These are phyloP conservation scores for Collichthys lucidus DNA, from an alignment of 2,113 vertebrate genomes.

Conservation along the genomic window DNA sequence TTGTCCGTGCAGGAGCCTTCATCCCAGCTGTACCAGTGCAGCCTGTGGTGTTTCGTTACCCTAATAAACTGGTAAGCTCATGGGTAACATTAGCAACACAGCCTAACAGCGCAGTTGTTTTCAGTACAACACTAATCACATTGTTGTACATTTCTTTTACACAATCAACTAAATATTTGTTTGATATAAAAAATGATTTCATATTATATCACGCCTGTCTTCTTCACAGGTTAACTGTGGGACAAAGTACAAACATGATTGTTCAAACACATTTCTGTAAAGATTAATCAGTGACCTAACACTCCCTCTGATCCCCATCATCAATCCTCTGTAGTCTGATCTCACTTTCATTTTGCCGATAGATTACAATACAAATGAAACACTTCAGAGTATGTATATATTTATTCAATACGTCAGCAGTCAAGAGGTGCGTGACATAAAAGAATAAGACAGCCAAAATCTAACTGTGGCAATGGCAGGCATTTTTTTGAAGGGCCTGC, in stretches of 20 bases:
- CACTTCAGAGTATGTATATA: too few species aligned
- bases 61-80: slow-evolving; percentile 94
- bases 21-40: slow-evolving; percentile 97
- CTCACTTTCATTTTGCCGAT: neutral
- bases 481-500: neutral
- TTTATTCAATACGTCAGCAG: neutral
- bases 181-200: neutral
- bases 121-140: neutral
- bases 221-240: neutral
- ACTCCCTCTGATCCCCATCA: neutral
- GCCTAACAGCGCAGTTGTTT: neutral
- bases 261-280: neutral
- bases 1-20: slow-evolving; percentile 88
- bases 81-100: neutral
- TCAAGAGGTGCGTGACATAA: neutral
- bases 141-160: neutral
- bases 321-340: neutral
- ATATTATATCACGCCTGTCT: neutral
- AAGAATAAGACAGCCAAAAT: neutral
- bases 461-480: neutral
- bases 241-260: neutral
- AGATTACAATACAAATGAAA: neutral
- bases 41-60: slow-evolving; percentile 94
- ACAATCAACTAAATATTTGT: neutral
- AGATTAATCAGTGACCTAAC: neutral